Evolutionary conservation across 1,140 invertebrate genomes (phyloP).

Genomic region (Lamellibrachia luymesi): DNA sequence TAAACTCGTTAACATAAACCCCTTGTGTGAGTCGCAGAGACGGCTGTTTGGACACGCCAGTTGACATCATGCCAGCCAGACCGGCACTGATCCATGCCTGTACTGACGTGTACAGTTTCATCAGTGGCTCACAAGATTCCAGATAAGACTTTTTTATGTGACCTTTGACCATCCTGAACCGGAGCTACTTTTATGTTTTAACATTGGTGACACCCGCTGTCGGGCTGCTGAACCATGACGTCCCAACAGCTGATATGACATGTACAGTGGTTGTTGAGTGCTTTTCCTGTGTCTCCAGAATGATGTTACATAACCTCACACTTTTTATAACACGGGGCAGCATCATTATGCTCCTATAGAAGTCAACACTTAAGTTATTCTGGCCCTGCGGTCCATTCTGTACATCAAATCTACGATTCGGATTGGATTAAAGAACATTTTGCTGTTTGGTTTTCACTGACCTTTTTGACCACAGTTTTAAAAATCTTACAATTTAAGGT

Average conservation of each 20-base stretch:
- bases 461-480: background rate
- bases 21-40: background rate
- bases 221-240: background rate
- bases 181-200: background rate
- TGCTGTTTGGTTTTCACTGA: background rate
- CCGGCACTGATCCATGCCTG: background rate
- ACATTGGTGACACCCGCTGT: background rate
- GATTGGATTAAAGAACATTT: background rate
- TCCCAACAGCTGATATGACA: background rate
- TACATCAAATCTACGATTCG: background rate
- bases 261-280: background rate
- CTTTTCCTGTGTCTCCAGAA: background rate
- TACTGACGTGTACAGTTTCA: background rate
- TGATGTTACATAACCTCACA: background rate
- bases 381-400: background rate
- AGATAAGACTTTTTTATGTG: background rate
- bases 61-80: background rate
- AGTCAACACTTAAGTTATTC: background rate
- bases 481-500: background rate
- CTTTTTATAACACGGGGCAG: background rate
- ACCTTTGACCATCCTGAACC: background rate
- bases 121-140: background rate
- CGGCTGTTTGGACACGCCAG: background rate
- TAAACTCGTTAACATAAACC: no score
- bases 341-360: no score